A percentile compares a stretch with the other conserved stretches of the same genome.
phyloP scores from a whole-genome alignment of 1,140 invertebrate species.

The Adelges cooleyi region DNA sequence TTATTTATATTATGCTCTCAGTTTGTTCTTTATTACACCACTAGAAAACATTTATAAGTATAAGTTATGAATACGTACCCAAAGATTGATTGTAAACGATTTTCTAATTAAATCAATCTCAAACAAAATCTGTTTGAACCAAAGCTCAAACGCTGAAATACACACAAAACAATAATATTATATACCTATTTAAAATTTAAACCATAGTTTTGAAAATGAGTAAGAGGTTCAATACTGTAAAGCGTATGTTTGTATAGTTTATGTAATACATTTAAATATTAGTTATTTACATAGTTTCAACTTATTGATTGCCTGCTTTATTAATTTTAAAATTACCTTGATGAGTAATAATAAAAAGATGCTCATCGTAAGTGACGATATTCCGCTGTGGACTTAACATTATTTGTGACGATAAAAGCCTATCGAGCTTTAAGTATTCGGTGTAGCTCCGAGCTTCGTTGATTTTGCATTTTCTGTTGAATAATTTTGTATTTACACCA shows the following conservation, averaged over 20 bases:
- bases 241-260: too few relatives aligned
- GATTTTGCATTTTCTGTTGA: not conserved
- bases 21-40: too few relatives aligned
- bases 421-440: slow-evolving; percentile 81
- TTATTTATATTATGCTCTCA: too few relatives aligned
- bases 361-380: slow-evolving; percentile 72
- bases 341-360: slow-evolving; percentile 94
- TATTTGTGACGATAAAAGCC: slow-evolving; percentile 72
- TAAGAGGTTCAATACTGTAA: too few relatives aligned
- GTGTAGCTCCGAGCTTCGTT: slow-evolving; percentile 45
- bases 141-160: slow-evolving; percentile 85
- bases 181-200: too few relatives aligned
- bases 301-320: too few relatives aligned
- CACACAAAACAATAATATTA: too few relatives aligned
- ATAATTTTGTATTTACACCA: too few relatives aligned
- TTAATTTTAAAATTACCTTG: slow-evolving; percentile 87
- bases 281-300: too few relatives aligned
- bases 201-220: too few relatives aligned
- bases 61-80: not conserved
- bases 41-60: too few relatives aligned
- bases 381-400: slow-evolving; percentile 62
- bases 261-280: too few relatives aligned
- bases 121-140: slow-evolving; percentile 99
- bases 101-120: slow-evolving; percentile 86
- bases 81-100: slow-evolving; percentile 46